Evolutionary conservation across 2,113 vertebrate species (phyloP).

Genomic region (Paracanthobrama guichenoti): DNA sequence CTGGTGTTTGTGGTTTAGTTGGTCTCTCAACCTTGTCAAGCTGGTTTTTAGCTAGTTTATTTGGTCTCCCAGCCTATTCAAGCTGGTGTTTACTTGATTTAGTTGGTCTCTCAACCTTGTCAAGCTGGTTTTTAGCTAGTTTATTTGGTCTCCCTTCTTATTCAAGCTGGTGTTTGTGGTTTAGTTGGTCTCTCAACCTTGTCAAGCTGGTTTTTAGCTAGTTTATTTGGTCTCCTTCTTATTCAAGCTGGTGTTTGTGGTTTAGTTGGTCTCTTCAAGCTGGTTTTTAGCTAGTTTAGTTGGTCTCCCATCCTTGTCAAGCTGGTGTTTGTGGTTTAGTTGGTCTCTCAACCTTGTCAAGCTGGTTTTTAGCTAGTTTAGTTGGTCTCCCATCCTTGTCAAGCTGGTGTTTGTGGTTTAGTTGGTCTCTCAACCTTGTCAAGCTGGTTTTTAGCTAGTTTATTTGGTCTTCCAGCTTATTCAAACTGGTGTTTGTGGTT

Average conservation of each 20-base stretch:
- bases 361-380: not conserved
- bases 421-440: fast-evolving
- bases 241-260: not conserved
- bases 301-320: not conserved
- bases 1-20: not conserved
- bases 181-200: not conserved
- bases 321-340: not conserved
- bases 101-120: not conserved
- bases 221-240: not conserved
- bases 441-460: not conserved
- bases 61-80: not conserved
- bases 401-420: not conserved
- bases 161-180: not conserved
- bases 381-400: fast-evolving
- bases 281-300: not conserved
- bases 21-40: not conserved
- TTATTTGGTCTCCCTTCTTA: not conserved
- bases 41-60: not conserved
- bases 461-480: not conserved
- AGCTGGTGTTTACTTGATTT: too few relatives aligned
- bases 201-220: fast-evolving
- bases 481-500: not conserved
- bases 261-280: not conserved
- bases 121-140: not conserved
- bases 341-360: not conserved